phyloP scores from a whole-genome alignment of 1,140 invertebrate genomes.

The Drosophila teissieri region DNA sequence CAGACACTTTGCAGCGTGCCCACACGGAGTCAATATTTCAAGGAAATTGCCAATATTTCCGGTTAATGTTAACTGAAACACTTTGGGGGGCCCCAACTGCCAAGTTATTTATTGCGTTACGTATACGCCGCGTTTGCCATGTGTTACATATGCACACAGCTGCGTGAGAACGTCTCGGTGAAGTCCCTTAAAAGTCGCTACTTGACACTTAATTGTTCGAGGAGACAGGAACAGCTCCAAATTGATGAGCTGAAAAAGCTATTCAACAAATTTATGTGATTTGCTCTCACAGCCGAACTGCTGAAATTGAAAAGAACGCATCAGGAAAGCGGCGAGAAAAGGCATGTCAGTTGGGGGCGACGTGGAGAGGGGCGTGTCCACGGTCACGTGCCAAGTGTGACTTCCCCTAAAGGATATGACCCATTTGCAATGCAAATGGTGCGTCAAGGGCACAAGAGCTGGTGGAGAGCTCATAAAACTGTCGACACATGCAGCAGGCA shows the following conservation, averaged over 20 bases:
- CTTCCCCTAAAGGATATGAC: conserved; percentile 68
- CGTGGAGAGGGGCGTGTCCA: conserved; percentile 6
- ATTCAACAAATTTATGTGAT: conserved; percentile 70
- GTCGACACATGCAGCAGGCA: conserved; percentile 46
- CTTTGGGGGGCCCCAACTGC: conserved; percentile 37
- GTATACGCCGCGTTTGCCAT: conserved; percentile 51
- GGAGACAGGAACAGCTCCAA: conserved; percentile 23
- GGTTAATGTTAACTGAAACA: conserved; percentile 67
- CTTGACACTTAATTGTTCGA: conserved; percentile 63
- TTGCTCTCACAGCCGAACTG: conserved; percentile 21
- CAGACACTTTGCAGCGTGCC: conserved; percentile 10
- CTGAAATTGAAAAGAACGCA: conserved; percentile 43
- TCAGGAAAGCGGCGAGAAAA: conserved; percentile 11
- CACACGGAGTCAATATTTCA: conserved; percentile 64
- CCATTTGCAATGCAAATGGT: conserved; percentile 77
- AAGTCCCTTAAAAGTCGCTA: conserved; percentile 36
- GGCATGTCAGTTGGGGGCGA: neutral
- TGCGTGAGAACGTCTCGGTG: neutral
- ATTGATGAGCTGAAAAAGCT: conserved; percentile 74
- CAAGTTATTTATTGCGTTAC: conserved; percentile 57
- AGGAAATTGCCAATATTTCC: conserved; percentile 80
- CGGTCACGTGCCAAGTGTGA: conserved; percentile 62
- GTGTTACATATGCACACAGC: conserved; percentile 14
- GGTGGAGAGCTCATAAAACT: conserved; percentile 54
- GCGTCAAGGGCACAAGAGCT: conserved; percentile 36